These are phyloP conservation scores for Drosophila dunni DNA, from an alignment of 1,140 invertebrate genomes.

Conservation along the genomic window DNA sequence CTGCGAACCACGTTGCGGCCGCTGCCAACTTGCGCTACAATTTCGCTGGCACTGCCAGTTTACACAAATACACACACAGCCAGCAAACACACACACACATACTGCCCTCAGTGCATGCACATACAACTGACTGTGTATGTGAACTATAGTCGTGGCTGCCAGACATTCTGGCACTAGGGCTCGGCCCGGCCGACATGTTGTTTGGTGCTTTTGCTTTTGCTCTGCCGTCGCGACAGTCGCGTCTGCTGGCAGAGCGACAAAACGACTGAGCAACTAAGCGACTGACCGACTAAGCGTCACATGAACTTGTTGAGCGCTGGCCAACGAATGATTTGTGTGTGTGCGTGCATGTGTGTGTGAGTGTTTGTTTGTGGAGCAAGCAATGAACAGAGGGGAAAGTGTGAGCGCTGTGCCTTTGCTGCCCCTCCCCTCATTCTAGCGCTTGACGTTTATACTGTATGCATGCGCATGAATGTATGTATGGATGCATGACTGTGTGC, in stretches of 20 bases:
- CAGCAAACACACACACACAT: not conserved
- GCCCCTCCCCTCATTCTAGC: conserved; percentile 32
- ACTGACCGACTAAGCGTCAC: conserved; percentile 36
- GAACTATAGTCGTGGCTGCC: conserved; percentile 71
- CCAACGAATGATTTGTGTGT: conserved; percentile 21
- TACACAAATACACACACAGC: conserved; percentile 11
- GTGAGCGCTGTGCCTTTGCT: conserved; percentile 21
- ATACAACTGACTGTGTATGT: conserved; percentile 32
- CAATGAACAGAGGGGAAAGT: conserved; percentile 3
- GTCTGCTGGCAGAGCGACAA: conserved; percentile 11
- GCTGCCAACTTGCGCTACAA: conserved; percentile 73
- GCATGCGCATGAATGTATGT: conserved; percentile 16
- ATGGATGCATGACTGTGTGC: conserved; percentile 12
- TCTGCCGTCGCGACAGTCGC: conserved; percentile 28
- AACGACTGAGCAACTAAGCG: conserved; percentile 9
- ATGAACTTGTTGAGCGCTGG: conserved; percentile 73
- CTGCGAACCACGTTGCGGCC: conserved; percentile 46
- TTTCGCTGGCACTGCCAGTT: conserved; percentile 74
- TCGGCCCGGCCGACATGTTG: conserved; percentile 49
- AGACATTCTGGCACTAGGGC: conserved; percentile 81
- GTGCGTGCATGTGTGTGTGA: not conserved
- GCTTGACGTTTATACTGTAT: conserved; percentile 22
- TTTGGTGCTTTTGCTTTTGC: conserved; percentile 52
- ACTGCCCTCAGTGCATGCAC: conserved; percentile 19
- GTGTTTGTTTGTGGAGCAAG: not conserved